A percentile compares a stretch with the other conserved stretches of the same genome.
These are phyloP conservation scores for Neodiprion fabricii DNA, from an alignment of 1,140 invertebrate species.

Conservation along the genomic window DNA sequence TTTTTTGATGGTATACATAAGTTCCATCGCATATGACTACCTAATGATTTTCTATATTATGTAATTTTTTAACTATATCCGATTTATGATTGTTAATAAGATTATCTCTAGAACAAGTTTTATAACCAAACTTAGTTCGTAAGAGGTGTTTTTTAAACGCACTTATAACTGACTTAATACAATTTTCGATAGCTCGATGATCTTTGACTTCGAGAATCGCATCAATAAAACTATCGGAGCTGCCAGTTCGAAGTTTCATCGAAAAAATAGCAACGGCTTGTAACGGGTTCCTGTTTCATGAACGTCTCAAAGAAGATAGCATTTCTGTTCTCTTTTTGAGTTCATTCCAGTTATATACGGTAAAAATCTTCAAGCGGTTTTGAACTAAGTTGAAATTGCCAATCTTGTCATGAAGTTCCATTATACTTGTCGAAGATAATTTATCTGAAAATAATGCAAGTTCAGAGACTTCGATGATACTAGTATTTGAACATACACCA, in stretches of 20 bases:
- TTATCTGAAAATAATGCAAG: too few species aligned
- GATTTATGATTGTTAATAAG: conserved; percentile 28
- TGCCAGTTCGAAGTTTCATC: conserved; percentile 29
- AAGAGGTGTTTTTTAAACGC: conserved; percentile 30
- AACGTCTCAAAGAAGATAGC: conserved; percentile 27
- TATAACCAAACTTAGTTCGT: conserved; percentile 21
- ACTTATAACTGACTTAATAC: conserved; percentile 19
- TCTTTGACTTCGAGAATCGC: conserved; percentile 23
- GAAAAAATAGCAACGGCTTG: conserved; percentile 32
- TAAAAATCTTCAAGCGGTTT: conserved; percentile 11
- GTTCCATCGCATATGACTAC: conserved; percentile 33
- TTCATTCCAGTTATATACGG: conserved; percentile 26
- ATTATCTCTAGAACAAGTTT: conserved; percentile 20
- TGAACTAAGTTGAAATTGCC: too few species aligned
- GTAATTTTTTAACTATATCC: conserved; percentile 24
- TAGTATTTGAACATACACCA: too few species aligned
- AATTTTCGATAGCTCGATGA: conserved; percentile 26
- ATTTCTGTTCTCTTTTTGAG: conserved; percentile 20
- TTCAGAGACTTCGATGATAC: too few species aligned
- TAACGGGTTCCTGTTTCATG: conserved; percentile 15
- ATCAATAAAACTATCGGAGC: conserved; percentile 24
- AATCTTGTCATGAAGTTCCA: too few species aligned
- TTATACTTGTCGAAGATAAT: too few species aligned
- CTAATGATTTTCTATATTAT: conserved; percentile 19
- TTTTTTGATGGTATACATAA: conserved; percentile 35